phyloP scores from a whole-genome alignment of 2,113 vertebrate species.

The Puntigrus tetrazona region DNA sequence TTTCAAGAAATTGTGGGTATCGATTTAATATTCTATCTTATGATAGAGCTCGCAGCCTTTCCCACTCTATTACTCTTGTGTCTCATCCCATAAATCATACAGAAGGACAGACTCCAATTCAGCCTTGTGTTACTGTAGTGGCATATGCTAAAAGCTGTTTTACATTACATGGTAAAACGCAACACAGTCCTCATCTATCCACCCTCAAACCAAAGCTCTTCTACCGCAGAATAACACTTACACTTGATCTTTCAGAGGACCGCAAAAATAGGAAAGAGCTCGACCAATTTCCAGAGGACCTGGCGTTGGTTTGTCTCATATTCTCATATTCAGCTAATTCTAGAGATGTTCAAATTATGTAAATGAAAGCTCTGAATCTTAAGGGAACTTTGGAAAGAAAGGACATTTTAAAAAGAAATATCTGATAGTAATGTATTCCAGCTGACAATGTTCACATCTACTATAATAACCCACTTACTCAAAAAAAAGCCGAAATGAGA shows the following conservation, averaged over 20 bases:
- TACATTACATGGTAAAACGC: constrained; percentile 24
- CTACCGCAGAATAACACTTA: constrained; percentile 15
- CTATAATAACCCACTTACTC: not conserved
- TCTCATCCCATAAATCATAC: constrained; percentile 11
- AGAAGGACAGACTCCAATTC: constrained; percentile 20
- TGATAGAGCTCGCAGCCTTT: not conserved
- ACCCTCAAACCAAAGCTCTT: not conserved
- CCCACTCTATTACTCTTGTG: not conserved
- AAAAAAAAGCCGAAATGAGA: not conserved
- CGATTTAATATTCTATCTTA: constrained; percentile 2
- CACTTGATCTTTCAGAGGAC: not conserved
- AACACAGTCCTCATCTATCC: not conserved
- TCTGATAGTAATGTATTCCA: not conserved
- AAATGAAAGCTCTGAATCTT: not conserved
- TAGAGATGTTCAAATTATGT: not conserved
- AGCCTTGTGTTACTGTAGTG: not conserved
- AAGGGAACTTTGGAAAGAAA: not conserved
- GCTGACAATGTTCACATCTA: not conserved
- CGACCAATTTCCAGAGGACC: not conserved
- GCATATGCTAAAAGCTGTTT: constrained; percentile 24
- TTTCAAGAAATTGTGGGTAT: not conserved
- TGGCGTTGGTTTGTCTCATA: constrained; percentile 10
- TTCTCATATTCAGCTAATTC: not conserved
- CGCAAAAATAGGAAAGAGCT: not conserved
- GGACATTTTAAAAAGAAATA: not conserved